A percentile compares a stretch with the other conserved stretches of the same genome.
Conservation (phyloP, 2,888 invertebrate species). For the Dicyrtoma fusca region DNA sequence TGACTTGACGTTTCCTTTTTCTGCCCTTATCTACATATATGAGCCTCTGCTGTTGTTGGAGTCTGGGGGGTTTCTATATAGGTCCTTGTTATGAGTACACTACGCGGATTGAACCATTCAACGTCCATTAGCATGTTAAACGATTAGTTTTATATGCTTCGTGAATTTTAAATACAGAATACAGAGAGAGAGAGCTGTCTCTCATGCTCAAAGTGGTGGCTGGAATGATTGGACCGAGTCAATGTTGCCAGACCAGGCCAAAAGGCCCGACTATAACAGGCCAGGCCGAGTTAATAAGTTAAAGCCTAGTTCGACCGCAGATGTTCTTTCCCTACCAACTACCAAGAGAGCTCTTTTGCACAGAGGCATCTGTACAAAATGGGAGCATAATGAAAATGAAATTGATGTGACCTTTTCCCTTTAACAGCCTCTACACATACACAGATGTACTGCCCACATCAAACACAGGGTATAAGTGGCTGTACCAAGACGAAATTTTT, state of each 20-base stretch:
- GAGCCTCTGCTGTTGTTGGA: too few species aligned
- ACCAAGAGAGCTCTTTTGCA: too few species aligned
- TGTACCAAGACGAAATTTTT: not conserved
- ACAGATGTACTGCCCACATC: too few species aligned
- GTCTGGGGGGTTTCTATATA: too few species aligned
- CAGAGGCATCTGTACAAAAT: too few species aligned
- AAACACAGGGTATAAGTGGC: not conserved
- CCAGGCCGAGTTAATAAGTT: not conserved
- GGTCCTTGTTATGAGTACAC: not conserved
- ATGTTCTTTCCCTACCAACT: not conserved
- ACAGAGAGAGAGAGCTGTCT: not conserved
- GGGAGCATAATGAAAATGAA: not conserved
- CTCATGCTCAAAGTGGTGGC: too few species aligned
- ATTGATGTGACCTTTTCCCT: conserved; percentile 26
- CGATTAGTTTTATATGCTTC: conserved; percentile 14
- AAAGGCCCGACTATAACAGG: too few species aligned
- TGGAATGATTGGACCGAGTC: too few species aligned
- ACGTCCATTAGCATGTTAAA: conserved; percentile 6
- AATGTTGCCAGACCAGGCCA: too few species aligned
- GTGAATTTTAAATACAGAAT: conserved; percentile 16
- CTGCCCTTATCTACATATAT: too few species aligned
- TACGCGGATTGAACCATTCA: conserved; percentile 10
- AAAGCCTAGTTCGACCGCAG: conserved; percentile 2
- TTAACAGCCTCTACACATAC: not conserved
- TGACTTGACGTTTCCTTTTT: too few species aligned